Base-by-base conservation (phyloP, 2,113 vertebrate genomes). In the Heterotis niloticus region DNA sequence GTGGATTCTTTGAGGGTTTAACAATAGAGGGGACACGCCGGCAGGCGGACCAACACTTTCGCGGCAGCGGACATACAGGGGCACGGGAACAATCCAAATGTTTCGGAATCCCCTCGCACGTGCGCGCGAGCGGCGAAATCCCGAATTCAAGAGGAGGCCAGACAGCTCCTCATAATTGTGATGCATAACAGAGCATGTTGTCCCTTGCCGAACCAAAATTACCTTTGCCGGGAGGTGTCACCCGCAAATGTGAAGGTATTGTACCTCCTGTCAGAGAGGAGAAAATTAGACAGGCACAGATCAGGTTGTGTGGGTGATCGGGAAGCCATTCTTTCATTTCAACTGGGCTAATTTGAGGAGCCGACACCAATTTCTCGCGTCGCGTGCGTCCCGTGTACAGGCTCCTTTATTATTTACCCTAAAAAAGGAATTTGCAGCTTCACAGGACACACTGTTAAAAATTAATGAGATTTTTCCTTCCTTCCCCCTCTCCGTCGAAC, bases 401-500 rank as follows among this genome's bases (percentile, higher is more conserved):
- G 26, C 52, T 51, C 52, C 51, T 67, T 80, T 75, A 64, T 80
- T 80, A 80, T 80, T 75, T 75, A 76, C 72, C 67, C 71, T 66
- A 54, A 80, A 76, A 75, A 80, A 44, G 62, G 52, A 75, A 80
- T 57, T 59, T 68, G 60, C 26, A 68, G 44, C 62, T 75, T 80
- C 73, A 80, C 52, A 60, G 34, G 79, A 73, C 64, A 75, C 68
- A 52, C 54, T 74, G 51, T 73, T 73, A 64, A 28, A 64, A 65
- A 24, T 74, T 75, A 76, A 80, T 80, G 79, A 80, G 62, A 74
- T 67, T 75, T 75, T 76, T 75, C 24, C 10, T 65, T 77, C n/a
- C 23, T 65, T 54, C 66, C 10, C 67, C 76, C 76, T 65, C 34
- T 44, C 10, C 29, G 24, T 64, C 60, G 54, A 26, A 52, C 51